These are phyloP conservation scores for Buphagus erythrorhynchus DNA, from an alignment of 2,797 vertebrate genomes.

Conservation along the genomic window DNA sequence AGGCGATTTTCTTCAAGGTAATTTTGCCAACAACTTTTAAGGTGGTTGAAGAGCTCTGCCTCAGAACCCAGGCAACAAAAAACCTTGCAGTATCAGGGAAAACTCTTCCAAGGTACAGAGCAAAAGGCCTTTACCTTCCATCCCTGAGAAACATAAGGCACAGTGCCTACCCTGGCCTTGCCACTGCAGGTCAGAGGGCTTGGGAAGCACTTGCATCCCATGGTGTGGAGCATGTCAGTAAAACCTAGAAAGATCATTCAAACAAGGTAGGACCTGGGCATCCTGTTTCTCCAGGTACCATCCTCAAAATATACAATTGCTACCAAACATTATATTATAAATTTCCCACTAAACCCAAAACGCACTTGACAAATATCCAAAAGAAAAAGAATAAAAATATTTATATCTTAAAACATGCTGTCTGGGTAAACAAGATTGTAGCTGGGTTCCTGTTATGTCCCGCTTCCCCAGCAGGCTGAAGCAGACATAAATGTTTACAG, in stretches of 20 bases:
- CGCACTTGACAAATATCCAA: neutral
- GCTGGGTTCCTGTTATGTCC: neutral
- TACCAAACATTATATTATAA: neutral
- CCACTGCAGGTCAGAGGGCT: neutral
- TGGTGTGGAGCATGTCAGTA: neutral
- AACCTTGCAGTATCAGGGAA: neutral
- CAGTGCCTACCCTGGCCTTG: neutral
- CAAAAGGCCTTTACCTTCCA: neutral
- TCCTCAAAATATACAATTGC: neutral
- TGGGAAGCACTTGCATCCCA: neutral
- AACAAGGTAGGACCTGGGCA: neutral
- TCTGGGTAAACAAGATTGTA: neutral
- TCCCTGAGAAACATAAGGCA: neutral
- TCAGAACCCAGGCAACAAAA: neutral
- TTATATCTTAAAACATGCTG: neutral
- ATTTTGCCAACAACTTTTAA: neutral
- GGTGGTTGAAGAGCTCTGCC: neutral
- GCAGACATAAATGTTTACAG: slow-evolving; percentile 21
- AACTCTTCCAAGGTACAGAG: neutral
- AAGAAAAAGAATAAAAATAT: slow-evolving; percentile 19
- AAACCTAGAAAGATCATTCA: neutral
- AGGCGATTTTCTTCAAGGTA: neutral
- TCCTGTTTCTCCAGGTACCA: slow-evolving; percentile 18
- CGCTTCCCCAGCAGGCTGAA: neutral
- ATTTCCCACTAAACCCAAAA: neutral